phyloP scores from a whole-genome alignment of 1,140 invertebrate genomes.

The Patella vulgata region DNA sequence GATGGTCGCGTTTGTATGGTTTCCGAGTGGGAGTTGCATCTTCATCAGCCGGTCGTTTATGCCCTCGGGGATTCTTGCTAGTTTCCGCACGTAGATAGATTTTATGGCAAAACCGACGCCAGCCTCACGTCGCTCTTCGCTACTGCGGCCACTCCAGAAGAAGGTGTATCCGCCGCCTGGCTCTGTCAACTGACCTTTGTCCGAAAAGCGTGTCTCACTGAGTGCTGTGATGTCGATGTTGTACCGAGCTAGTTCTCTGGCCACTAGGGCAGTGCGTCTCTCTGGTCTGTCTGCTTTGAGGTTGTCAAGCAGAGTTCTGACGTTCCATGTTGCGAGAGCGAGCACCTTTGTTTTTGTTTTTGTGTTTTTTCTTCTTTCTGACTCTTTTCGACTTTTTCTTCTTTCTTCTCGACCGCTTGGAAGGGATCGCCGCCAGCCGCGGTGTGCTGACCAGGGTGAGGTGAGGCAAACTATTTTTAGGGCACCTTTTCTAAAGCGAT shows the following conservation, averaged over 20 bases:
- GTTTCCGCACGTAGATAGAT: not conserved
- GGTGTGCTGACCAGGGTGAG: not conserved
- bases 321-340: constrained; percentile 21
- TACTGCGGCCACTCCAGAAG: constrained; percentile 19
- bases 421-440: not conserved
- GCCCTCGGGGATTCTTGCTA: not conserved
- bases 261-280: constrained; percentile 20
- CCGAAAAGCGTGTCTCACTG: constrained; percentile 12
- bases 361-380: too few relatives aligned
- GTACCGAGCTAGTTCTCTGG: constrained; percentile 19
- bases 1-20: constrained; percentile 12
- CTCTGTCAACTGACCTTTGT: constrained; percentile 10
- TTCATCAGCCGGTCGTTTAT: constrained; percentile 23
- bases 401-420: not conserved
- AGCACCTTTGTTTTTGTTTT: constrained; percentile 1
- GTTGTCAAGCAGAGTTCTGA: constrained; percentile 13
- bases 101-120: constrained; percentile 19
- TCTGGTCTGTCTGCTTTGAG: constrained; percentile 16
- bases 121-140: constrained; percentile 9
- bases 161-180: constrained; percentile 16
- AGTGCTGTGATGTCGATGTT: constrained; percentile 21
- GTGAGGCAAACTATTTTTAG: too few relatives aligned
- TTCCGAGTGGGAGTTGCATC: constrained; percentile 11
- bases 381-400: not conserved
- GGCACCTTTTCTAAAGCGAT: too few relatives aligned